Evolutionary conservation across 2,113 vertebrate genomes (phyloP).

Genomic region (Cheirogaleus medius): DNA sequence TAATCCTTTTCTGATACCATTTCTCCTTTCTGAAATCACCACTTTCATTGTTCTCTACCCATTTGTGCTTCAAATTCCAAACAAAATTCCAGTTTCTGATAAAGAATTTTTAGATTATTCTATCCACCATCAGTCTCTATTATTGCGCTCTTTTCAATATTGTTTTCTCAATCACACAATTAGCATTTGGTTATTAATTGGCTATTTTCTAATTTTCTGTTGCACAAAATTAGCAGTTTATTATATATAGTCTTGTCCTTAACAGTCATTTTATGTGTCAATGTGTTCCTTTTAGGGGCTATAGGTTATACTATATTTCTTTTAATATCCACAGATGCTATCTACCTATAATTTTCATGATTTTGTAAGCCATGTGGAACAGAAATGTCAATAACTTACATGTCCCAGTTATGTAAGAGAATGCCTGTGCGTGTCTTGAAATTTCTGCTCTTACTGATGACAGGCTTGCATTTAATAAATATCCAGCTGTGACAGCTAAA

Average conservation of each 20-base stretch:
- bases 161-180: background rate
- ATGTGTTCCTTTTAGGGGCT: background rate
- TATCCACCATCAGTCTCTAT: background rate
- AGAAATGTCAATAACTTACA: background rate
- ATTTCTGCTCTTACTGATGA: constrained; percentile 32
- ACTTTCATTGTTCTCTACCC: background rate
- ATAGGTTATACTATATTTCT: background rate
- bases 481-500: constrained; percentile 53
- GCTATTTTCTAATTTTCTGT: background rate
- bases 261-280: background rate
- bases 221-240: background rate
- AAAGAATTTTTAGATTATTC: background rate
- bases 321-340: background rate
- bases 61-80: background rate
- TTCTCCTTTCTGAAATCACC: background rate
- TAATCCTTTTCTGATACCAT: background rate
- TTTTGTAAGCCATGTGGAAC: background rate
- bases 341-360: background rate
- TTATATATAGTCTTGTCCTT: background rate
- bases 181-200: background rate
- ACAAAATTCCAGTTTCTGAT: background rate
- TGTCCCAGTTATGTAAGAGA: constrained; percentile 22
- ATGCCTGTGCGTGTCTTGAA: constrained; percentile 14
- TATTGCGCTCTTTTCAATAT: background rate
- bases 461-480: constrained; percentile 64